Evolutionary conservation across 2,113 vertebrate species (phyloP).

Genomic region (Podarcis muralis): DNA sequence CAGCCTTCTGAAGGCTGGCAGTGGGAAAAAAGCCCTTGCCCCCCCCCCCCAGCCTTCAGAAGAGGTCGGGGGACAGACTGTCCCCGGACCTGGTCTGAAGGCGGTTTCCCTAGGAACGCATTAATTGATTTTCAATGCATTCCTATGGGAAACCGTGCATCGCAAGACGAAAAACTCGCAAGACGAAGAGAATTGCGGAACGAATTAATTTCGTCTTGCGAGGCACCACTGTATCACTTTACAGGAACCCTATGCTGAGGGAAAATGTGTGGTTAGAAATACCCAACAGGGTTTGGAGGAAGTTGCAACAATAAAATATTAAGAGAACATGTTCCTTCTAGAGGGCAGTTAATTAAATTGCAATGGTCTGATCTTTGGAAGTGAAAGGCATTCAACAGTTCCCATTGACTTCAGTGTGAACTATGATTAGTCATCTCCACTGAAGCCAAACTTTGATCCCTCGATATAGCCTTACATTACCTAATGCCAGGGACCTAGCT

Average conservation of each 20-base stretch:
- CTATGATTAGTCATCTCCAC: conserved; percentile 1
- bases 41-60: too few relatives aligned
- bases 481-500: not conserved
- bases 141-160: too few relatives aligned
- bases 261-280: conserved; percentile 2
- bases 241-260: not conserved
- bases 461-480: not conserved
- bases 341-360: conserved; percentile 7
- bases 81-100: too few relatives aligned
- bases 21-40: too few relatives aligned
- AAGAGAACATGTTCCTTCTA: conserved; percentile 20
- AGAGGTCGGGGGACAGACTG: too few relatives aligned
- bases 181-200: too few relatives aligned
- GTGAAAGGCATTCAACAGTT: not conserved
- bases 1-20: too few relatives aligned
- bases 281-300: conserved; percentile 9
- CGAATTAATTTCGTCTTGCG: too few relatives aligned
- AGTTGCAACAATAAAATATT: not conserved
- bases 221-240: too few relatives aligned
- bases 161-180: too few relatives aligned
- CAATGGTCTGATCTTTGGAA: not conserved
- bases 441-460: not conserved
- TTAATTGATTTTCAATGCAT: too few relatives aligned
- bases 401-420: not conserved
- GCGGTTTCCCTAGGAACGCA: too few relatives aligned